Conservation (phyloP, 2,113 vertebrate species). For the Myrmophylax atrothorax region DNA sequence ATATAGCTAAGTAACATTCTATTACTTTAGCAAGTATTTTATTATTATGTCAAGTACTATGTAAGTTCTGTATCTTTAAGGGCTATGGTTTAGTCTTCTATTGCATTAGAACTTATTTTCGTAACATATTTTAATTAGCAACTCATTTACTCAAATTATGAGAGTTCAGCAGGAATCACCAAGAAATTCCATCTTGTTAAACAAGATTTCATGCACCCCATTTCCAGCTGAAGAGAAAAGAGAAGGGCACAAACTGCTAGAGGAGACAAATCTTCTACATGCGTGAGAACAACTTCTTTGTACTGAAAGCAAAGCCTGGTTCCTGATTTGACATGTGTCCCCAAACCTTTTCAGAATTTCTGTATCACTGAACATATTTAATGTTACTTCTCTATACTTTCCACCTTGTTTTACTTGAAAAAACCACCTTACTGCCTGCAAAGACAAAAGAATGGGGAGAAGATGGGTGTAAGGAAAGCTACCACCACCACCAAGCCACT, state of each 20-base stretch:
- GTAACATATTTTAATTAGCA: background rate
- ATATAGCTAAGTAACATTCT: background rate
- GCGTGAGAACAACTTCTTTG: rapidly evolving
- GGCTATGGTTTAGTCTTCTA: background rate
- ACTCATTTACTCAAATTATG: background rate
- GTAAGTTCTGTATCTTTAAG: background rate
- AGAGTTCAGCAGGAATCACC: background rate
- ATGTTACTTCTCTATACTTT: background rate
- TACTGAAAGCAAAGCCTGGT: background rate
- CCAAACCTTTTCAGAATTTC: background rate
- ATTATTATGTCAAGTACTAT: background rate
- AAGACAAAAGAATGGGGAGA: background rate
- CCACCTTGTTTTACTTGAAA: background rate
- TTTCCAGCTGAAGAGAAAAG: background rate
- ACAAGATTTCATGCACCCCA: background rate
- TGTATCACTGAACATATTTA: background rate
- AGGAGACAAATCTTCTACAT: background rate
- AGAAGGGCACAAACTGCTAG: background rate
- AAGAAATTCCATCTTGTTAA: background rate
- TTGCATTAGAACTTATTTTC: background rate
- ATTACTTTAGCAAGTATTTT: background rate
- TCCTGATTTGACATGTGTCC: background rate
- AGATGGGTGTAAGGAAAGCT: background rate
- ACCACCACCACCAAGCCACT: background rate
- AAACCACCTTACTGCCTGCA: background rate